Evolutionary conservation across 2,113 vertebrate genomes (phyloP).

Genomic region (Silurus asotus): DNA sequence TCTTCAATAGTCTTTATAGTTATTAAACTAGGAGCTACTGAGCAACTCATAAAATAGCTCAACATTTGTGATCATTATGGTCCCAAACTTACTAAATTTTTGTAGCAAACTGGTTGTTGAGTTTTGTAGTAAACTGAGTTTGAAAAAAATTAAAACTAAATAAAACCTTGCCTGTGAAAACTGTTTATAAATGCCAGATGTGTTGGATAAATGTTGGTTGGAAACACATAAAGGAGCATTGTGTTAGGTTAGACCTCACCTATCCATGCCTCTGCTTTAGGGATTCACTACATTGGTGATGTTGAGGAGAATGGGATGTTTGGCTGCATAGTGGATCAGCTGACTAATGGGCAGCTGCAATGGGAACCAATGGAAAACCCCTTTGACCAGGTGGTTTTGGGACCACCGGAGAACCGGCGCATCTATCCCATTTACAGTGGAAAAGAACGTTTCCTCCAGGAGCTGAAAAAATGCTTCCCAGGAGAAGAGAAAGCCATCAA

Average conservation of each 20-base stretch:
- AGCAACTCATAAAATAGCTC: no score
- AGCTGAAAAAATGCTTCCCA: constrained; percentile 87
- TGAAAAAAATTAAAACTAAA: no score
- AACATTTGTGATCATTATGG: no score
- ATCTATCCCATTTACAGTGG: constrained; percentile 76
- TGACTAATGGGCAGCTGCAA: constrained; percentile 90
- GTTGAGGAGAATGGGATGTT: constrained; percentile 68
- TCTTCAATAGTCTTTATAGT: no score
- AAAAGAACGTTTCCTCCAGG: constrained; percentile 65
- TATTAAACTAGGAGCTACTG: no score
- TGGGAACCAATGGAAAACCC: constrained; percentile 77
- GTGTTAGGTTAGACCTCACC: background rate
- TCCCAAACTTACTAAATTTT: no score
- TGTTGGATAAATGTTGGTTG: background rate
- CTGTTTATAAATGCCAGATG: background rate
- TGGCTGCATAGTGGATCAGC: constrained; percentile 82
- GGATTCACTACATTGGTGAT: constrained; percentile 90
- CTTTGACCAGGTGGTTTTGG: constrained; percentile 81
- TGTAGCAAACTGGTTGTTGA: no score
- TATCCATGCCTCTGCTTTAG: constrained; percentile 59
- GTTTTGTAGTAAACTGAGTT: no score
- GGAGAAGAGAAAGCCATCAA: constrained; percentile 82
- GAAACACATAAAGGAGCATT: background rate
- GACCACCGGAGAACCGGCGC: constrained; percentile 69
- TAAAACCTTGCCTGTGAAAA: background rate